A percentile compares a stretch with the other conserved stretches of the same genome.
phyloP scores from a whole-genome alignment of 2,888 invertebrate species.

The Lypha dubia region DNA sequence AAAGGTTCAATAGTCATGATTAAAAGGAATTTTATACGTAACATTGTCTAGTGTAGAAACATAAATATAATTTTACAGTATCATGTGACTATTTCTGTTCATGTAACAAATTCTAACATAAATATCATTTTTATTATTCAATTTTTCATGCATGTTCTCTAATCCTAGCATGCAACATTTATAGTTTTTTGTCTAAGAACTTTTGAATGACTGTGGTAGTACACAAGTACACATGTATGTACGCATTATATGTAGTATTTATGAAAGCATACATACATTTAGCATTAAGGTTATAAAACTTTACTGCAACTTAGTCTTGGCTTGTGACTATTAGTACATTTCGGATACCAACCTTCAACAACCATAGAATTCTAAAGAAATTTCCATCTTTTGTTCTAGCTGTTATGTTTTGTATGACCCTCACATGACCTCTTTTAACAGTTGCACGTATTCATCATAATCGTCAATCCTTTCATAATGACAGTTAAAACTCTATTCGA shows the following conservation, averaged over 20 bases:
- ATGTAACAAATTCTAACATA: constrained; percentile 33
- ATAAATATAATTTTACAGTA: too few relatives aligned
- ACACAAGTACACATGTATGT: background rate
- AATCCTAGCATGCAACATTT: constrained; percentile 24
- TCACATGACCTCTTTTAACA: constrained; percentile 44
- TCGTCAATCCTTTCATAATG: constrained; percentile 6
- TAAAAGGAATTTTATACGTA: too few relatives aligned
- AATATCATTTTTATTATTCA: constrained; percentile 28
- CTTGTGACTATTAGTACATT: background rate
- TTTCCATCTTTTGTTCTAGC: background rate
- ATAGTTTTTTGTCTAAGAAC: background rate
- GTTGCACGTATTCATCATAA: constrained; percentile 49
- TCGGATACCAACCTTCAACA: background rate
- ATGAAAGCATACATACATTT: constrained; percentile 21
- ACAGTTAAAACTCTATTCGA: background rate
- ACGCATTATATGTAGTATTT: background rate
- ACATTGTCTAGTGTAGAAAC: too few relatives aligned
- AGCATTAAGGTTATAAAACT: constrained; percentile 38
- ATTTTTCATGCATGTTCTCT: constrained; percentile 23
- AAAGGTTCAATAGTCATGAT: too few relatives aligned
- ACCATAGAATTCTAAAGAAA: constrained; percentile 5
- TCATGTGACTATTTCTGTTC: background rate
- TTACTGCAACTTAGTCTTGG: constrained; percentile 11
- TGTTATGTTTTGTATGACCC: constrained; percentile 35
- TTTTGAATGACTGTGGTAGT: background rate